Percentiles rank a stretch among this genome's conserved stretches.
Conservation (phyloP, 1,140 invertebrate species). For the Pemphigus obesinymphae region DNA sequence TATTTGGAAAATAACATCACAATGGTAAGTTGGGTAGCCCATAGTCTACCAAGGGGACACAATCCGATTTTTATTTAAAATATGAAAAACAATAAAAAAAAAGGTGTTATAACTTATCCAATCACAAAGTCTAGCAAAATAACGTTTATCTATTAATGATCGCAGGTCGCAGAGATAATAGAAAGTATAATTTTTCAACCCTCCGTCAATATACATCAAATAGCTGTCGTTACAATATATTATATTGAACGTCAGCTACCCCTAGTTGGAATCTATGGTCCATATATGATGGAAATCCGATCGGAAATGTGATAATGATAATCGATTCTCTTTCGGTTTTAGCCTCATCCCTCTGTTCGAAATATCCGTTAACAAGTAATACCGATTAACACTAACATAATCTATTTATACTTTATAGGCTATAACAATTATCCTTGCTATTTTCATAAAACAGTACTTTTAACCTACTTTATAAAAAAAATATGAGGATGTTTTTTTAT, state of each 20-base stretch:
- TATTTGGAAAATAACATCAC: neutral
- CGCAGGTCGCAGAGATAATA: conserved; percentile 6
- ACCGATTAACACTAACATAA: neutral
- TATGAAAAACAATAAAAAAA: neutral
- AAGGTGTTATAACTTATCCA: neutral
- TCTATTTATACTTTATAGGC: neutral
- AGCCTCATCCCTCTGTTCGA: neutral
- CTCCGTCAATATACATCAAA: conserved; percentile 32
- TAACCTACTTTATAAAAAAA: neutral
- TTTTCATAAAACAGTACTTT: neutral
- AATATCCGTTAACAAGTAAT: neutral
- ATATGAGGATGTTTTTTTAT: neutral
- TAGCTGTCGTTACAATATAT: conserved; percentile 18
- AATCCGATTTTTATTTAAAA: neutral
- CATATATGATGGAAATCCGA: conserved; percentile 26
- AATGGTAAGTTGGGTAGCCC: neutral
- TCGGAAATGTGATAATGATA: conserved; percentile 25
- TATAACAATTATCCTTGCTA: neutral
- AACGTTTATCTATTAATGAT: conserved; percentile 30
- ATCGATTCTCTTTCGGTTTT: neutral
- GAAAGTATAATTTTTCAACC: conserved; percentile 31
- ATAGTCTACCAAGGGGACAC: too few relatives aligned
- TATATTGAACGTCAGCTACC: neutral
- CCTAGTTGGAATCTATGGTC: neutral
- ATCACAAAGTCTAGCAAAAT: neutral